Evolutionary conservation across 2,888 invertebrate species (phyloP), one percentile per base, ranked within the genome.

Genomic region (Gandaritis pyraliata): DNA sequence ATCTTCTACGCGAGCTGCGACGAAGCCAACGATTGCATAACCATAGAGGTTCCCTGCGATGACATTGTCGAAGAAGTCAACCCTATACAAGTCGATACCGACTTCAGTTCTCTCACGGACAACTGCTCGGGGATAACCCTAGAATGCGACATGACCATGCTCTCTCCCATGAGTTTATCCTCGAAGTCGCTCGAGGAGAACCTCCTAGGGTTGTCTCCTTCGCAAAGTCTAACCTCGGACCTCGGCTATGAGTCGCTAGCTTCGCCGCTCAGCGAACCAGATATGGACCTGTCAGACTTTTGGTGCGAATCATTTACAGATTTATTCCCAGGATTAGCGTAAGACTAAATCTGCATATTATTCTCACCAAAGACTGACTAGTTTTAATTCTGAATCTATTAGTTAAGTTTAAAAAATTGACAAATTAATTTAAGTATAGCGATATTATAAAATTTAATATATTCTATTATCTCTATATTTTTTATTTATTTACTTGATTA

Each of bases 231-330:
- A n/a, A 83, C 83, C 66, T 89, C 92, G 0, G 93, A 93, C 67
- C 79, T 90, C 7, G 93, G 92, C 16, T 93, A 93, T 43, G 92
- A 93, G 75, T 93, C 93, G 30, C 72, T 93, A 46, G 83, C 88
- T 0, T 93, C 93, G 36, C 93, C 93, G 0, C 80, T 92, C 61
- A 93, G 93, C 74, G 93, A 92, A 69, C 76, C 85, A 0, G 90
- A 88, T 16, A 87, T 91, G 84, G 87, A 90, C 77, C 80, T 92
- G 66, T 88, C 95, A 77, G 95, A 96, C 78, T 92, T 95, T 75
- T 96, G 96, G 95, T 95, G 95, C 77, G 95, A 94, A 77, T 95
- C 95, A 72, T 94, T 96, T 74, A 94, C 95, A 65, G 96, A 96
- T 86, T 86, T 97, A 72, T 97, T 97, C 86, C 96, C 96, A 39